These are phyloP conservation scores for Drosophila chauvacae DNA, from an alignment of 1,140 invertebrate species.

Conservation along the genomic window DNA sequence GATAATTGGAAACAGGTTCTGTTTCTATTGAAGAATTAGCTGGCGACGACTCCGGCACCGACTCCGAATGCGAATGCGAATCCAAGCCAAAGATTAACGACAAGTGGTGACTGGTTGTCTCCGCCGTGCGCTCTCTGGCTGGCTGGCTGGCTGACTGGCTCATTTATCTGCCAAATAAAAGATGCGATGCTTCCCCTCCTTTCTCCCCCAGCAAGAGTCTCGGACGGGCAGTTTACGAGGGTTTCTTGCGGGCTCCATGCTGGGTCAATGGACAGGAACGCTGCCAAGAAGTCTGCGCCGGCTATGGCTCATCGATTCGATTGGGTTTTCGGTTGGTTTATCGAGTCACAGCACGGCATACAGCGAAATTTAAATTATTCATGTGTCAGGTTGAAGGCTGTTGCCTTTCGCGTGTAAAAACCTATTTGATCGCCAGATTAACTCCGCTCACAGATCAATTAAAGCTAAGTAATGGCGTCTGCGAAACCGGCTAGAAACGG, in stretches of 20 bases:
- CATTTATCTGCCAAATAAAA: slow-evolving; percentile 71
- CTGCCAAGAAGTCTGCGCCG: slow-evolving; percentile 59
- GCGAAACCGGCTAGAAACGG: slow-evolving; percentile 62
- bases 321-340: slow-evolving; percentile 50
- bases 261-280: slow-evolving; percentile 77
- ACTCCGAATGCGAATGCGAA: slow-evolving; percentile 17
- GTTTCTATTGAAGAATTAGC: slow-evolving; percentile 64
- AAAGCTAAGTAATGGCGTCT: slow-evolving; percentile 50
- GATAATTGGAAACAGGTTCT: slow-evolving; percentile 79
- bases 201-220: slow-evolving; percentile 9
- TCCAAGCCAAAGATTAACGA: slow-evolving; percentile 68
- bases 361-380: slow-evolving; percentile 69
- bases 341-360: slow-evolving; percentile 54
- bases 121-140: slow-evolving; percentile 61
- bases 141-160: slow-evolving; percentile 46
- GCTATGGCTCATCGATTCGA: slow-evolving; percentile 60
- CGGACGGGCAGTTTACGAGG: slow-evolving; percentile 44
- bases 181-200: slow-evolving; percentile 47
- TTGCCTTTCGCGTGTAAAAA: slow-evolving; percentile 67
- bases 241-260: slow-evolving; percentile 59
- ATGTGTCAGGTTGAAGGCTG: slow-evolving; percentile 78
- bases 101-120: slow-evolving; percentile 79
- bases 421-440: slow-evolving; percentile 67
- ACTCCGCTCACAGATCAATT: slow-evolving; percentile 57
- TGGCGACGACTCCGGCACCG: slow-evolving; percentile 8